Evolutionary conservation across 1,140 invertebrate genomes (phyloP).

Genomic region (Chionoecetes opilio): DNA sequence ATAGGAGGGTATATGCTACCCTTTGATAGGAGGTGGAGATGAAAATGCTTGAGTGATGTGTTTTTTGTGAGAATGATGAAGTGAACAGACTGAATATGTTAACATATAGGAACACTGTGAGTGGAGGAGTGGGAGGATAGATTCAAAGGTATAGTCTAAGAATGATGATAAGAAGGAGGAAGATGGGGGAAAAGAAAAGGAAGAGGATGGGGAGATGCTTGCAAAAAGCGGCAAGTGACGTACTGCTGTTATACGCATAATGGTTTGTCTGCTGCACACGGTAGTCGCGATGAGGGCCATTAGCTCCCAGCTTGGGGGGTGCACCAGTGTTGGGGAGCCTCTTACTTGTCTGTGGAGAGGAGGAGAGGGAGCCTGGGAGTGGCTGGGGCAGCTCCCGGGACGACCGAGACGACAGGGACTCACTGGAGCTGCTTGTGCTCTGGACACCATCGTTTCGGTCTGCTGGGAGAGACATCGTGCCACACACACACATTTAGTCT

Average conservation of each 20-base stretch:
- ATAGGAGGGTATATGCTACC: no score
- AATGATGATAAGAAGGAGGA: background rate
- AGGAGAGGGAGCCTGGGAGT: slow-evolving; percentile 67
- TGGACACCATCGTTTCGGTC: slow-evolving; percentile 79
- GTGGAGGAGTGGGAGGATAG: background rate
- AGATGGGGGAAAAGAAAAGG: background rate
- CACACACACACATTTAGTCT: slow-evolving; percentile 3
- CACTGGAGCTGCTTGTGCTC: slow-evolving; percentile 81
- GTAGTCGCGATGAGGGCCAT: slow-evolving; percentile 69
- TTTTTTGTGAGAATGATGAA: no score
- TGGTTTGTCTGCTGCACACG: slow-evolving; percentile 74
- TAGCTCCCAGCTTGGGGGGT: slow-evolving; percentile 65
- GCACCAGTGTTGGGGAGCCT: slow-evolving; percentile 64
- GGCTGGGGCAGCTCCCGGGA: slow-evolving; percentile 77
- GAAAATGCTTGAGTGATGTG: no score
- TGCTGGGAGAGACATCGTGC: background rate
- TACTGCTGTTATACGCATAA: slow-evolving; percentile 78
- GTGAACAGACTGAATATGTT: no score
- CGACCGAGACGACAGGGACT: slow-evolving; percentile 81
- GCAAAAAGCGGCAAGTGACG: slow-evolving; percentile 73
- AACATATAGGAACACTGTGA: background rate
- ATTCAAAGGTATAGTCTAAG: background rate
- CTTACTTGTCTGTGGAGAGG: slow-evolving; percentile 78
- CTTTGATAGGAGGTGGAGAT: no score
- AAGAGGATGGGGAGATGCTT: slow-evolving; percentile 64